Evolutionary conservation across 2,888 invertebrate genomes (phyloP).

Genomic region (Criorhina ranunculi): DNA sequence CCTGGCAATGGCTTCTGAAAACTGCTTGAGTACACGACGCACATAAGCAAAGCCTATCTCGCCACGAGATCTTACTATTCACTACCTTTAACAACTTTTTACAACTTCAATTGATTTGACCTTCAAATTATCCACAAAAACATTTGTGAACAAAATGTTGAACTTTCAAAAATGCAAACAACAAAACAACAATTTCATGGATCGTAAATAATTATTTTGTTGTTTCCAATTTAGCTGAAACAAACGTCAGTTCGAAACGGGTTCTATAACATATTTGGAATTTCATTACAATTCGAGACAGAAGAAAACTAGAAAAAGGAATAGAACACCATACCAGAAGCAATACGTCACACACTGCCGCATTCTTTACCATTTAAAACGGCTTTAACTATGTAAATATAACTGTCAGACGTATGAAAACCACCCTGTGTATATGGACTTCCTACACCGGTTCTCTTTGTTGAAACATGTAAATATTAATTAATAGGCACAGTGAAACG

Average conservation of each 20-base stretch:
- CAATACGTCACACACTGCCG: conserved; percentile 49
- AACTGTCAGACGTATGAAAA: conserved; percentile 14
- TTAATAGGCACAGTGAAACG: not conserved
- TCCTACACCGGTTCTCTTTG: conserved; percentile 25
- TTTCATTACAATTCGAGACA: conserved; percentile 1
- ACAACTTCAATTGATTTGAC: not conserved
- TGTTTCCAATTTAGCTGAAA: not conserved
- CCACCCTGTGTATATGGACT: conserved; percentile 7
- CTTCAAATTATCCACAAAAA: not conserved
- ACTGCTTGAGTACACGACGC: too few relatives aligned
- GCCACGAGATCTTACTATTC: not conserved
- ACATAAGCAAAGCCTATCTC: not conserved
- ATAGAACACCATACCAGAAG: conserved; percentile 7
- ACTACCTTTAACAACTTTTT: not conserved
- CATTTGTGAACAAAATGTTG: too few relatives aligned
- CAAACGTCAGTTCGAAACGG: not conserved
- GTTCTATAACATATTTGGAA: not conserved
- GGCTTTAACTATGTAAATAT: conserved; percentile 45
- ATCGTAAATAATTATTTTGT: not conserved
- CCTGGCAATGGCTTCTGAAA: too few relatives aligned
- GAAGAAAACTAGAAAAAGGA: not conserved
- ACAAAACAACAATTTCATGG: not conserved
- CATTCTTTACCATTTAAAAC: conserved; percentile 54
- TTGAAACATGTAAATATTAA: conserved; percentile 7
- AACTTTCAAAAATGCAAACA: too few relatives aligned